Conservation (phyloP, 2,888 invertebrate genomes). For the Philhelius pedissequus region DNA sequence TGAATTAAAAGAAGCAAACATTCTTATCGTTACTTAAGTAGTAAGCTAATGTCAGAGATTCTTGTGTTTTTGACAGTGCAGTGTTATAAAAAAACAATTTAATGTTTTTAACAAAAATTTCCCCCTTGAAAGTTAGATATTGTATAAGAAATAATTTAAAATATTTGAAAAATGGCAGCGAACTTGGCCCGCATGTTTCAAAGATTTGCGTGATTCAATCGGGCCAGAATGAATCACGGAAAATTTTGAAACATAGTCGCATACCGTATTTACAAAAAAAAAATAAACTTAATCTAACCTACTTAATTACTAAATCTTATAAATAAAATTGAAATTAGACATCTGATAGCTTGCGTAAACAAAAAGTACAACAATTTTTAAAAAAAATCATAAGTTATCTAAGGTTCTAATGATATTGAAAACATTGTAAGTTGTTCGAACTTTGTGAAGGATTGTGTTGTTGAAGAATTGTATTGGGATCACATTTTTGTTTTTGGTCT, state of each 20-base stretch:
- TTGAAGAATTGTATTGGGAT: neutral
- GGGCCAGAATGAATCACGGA: conserved; percentile 30
- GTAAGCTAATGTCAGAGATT: neutral
- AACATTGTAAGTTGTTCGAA: neutral
- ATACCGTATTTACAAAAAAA: neutral
- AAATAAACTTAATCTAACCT: neutral
- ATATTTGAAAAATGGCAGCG: neutral
- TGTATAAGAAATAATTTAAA: neutral
- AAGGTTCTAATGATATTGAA: neutral
- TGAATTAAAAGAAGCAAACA: conserved; percentile 5
- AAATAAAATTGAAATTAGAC: conserved; percentile 20
- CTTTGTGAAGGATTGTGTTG: neutral
- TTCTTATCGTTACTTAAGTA: neutral
- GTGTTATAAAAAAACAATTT: neutral
- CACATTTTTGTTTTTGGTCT: neutral
- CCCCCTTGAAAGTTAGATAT: conserved; percentile 6
- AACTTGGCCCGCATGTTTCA: conserved; percentile 39
- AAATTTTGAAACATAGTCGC: conserved; percentile 40
- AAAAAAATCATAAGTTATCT: neutral
- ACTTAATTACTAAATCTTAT: neutral
- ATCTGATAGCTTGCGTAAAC: neutral
- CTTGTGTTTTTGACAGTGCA: neutral
- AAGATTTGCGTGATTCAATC: conserved; percentile 30
- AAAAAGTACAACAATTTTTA: neutral
- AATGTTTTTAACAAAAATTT: neutral